phyloP scores from a whole-genome alignment of 1,140 invertebrate species.

The Neuroterus valhalla region DNA sequence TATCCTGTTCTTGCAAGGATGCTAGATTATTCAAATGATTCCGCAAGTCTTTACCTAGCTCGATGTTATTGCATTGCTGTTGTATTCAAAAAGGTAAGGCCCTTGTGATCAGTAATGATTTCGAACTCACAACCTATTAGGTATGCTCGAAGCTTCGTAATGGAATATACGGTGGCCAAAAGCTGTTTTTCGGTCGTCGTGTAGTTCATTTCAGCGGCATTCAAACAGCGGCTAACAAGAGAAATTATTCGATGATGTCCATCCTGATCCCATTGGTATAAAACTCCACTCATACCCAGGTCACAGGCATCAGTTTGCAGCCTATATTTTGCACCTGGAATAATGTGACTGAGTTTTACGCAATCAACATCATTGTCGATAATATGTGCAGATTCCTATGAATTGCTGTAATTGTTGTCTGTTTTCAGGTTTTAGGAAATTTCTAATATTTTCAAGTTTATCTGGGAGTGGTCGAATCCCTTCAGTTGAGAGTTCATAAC shows the following conservation, averaged over 20 bases:
- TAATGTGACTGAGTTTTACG: background rate
- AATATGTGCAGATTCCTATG: no score
- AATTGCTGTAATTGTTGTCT: no score
- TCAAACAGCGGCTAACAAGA: background rate
- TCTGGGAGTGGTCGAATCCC: no score
- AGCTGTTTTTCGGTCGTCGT: slow-evolving; percentile 1
- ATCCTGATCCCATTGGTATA: no score
- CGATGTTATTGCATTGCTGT: no score
- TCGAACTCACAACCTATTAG: background rate
- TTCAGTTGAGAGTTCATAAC: background rate
- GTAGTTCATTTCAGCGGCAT: no score
- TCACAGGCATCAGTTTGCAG: background rate
- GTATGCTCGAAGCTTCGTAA: background rate
- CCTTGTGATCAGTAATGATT: background rate
- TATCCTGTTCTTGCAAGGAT: no score
- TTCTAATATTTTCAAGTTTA: background rate
- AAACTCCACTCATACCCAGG: background rate
- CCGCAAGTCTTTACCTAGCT: no score
- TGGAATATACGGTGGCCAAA: background rate
- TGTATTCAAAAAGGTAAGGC: slow-evolving; percentile 13
- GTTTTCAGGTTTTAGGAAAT: background rate
- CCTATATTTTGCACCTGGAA: background rate
- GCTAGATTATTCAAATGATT: no score
- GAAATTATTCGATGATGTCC: background rate
- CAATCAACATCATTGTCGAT: background rate